A percentile compares a stretch with the other conserved stretches of the same genome.
phyloP scores from a whole-genome alignment of 1,140 invertebrate species.

The Bactericera cockerelli region DNA sequence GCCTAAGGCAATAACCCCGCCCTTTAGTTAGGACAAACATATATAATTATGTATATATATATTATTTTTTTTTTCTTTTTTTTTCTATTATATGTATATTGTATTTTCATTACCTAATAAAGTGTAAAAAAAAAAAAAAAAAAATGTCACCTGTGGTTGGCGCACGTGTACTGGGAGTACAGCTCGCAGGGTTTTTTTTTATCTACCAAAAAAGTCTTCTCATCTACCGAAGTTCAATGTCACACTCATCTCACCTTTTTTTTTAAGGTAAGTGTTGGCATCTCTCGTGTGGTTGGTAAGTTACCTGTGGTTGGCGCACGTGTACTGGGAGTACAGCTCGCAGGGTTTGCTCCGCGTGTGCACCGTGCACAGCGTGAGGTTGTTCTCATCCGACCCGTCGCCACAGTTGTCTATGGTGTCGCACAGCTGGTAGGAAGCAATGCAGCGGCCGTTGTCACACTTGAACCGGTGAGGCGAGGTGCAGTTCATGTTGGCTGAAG shows the following conservation, averaged over 20 bases:
- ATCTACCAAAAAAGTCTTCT: no score
- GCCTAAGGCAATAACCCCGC: no score
- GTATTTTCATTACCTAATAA: no score
- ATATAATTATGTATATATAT: no score
- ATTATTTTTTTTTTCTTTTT: no score
- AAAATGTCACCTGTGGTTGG: constrained; percentile 87
- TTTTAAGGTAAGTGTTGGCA: no score
- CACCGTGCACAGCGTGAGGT: constrained; percentile 68
- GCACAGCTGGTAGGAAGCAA: constrained; percentile 66
- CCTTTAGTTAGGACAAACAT: no score
- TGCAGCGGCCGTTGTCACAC: constrained; percentile 76
- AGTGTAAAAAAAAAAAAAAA: no score
- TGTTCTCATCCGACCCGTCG: constrained; percentile 85
- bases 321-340: constrained; percentile 56
- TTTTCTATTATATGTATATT: no score
- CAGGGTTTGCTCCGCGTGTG: constrained; percentile 40
- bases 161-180: constrained; percentile 67
- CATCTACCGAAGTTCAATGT: no score
- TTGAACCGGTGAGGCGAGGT: constrained; percentile 66
- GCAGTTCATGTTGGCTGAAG: constrained; percentile 58
- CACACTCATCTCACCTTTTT: no score
- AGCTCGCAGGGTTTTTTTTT: constrained; percentile 60
- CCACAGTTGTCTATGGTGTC: constrained; percentile 81
- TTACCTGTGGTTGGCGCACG: constrained; percentile 81
- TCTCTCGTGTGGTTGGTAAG: no score